These are phyloP conservation scores for Pseudococcus jackbeardsleyi DNA, from an alignment of 2,888 invertebrate species.

Conservation along the genomic window DNA sequence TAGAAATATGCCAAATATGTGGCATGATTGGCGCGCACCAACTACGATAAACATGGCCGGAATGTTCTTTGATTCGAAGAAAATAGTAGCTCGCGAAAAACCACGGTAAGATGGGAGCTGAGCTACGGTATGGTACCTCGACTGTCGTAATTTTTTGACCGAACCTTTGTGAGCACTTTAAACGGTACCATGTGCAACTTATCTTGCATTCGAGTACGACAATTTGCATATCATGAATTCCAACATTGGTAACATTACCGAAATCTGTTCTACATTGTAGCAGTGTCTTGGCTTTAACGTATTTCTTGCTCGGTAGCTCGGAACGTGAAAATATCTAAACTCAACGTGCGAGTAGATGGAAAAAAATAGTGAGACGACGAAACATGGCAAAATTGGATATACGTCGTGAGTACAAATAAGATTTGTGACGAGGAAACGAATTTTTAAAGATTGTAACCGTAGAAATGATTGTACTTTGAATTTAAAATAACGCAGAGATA, in stretches of 20 bases:
- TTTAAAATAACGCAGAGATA: not conserved
- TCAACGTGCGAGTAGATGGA: not conserved
- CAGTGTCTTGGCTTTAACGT: not conserved
- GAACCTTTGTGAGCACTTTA: not conserved
- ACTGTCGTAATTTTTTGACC: constrained; percentile 22
- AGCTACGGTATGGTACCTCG: not conserved
- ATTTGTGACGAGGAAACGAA: not conserved
- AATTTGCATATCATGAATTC: constrained; percentile 37
- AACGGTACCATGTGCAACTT: constrained; percentile 18
- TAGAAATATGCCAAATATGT: not conserved
- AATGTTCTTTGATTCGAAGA: constrained; percentile 22
- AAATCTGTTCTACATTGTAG: not conserved
- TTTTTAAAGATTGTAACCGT: not conserved
- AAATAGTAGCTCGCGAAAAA: not conserved
- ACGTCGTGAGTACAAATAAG: not conserved
- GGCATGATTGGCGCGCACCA: not conserved
- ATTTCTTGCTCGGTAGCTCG: not conserved
- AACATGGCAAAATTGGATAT: not conserved
- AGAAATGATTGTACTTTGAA: not conserved
- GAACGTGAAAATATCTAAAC: not conserved
- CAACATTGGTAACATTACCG: not conserved
- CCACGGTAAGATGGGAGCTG: not conserved
- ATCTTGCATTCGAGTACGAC: constrained; percentile 5
- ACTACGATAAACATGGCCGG: not conserved
- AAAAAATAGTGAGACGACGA: not conserved